Conservation (phyloP, 2,888 invertebrate genomes). For the Leistus spinibarbis region DNA sequence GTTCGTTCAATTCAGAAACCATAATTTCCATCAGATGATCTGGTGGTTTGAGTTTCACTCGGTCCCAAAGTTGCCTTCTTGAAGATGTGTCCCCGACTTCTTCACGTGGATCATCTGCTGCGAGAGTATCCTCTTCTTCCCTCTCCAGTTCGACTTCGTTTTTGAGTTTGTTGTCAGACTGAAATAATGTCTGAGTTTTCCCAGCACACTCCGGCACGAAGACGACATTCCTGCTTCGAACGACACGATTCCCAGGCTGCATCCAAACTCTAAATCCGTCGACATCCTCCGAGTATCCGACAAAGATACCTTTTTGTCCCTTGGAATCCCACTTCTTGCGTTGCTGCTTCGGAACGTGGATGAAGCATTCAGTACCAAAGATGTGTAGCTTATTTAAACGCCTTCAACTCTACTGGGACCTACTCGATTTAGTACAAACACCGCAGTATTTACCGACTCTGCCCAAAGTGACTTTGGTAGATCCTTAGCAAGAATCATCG, state of each 20-base stretch:
- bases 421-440: not conserved
- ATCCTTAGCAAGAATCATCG: slow-evolving; percentile 26
- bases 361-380: too few relatives aligned
- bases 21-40: too few relatives aligned
- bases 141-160: too few relatives aligned
- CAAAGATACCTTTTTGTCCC: slow-evolving; percentile 45
- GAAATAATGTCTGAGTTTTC: not conserved
- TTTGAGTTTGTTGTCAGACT: too few relatives aligned
- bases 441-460: slow-evolving; percentile 4
- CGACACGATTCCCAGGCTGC: slow-evolving; percentile 17
- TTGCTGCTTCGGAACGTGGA: too few relatives aligned
- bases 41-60: not conserved
- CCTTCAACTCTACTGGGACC: slow-evolving; percentile 15
- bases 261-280: slow-evolving; percentile 43
- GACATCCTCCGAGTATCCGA: slow-evolving; percentile 48
- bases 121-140: not conserved
- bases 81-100: too few relatives aligned
- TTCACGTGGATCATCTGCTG: not conserved
- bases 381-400: too few relatives aligned
- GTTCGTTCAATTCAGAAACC: not conserved
- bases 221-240: slow-evolving; percentile 10
- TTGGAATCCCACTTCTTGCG: slow-evolving; percentile 41
- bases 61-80: not conserved
- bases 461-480: slow-evolving; percentile 30
- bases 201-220: not conserved